Base-by-base conservation (phyloP, 2,797 vertebrate genomes). In the Cephalopachus bancanus region DNA sequence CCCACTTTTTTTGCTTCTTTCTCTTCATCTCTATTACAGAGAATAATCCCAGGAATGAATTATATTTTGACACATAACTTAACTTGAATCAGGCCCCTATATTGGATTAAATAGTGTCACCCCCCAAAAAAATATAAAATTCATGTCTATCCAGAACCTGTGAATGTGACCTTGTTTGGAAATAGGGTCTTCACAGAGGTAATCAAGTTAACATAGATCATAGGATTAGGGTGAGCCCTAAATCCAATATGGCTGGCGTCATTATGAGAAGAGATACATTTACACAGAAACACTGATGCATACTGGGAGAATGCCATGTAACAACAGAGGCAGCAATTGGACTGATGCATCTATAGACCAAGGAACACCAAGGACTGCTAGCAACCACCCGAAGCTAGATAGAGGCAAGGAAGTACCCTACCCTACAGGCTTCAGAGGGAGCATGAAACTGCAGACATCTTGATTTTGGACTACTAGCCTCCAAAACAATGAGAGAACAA, bases 251-350 rank as follows among this genome's bases (percentile, higher is more conserved):
- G 62, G 65, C 19, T 55, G 49, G 1, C 11, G 10, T 44, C 57
- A 69, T 26, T n/a, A 30, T 8, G 60, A 59, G 57, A 69, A 79
- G 20, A 74, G 22, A 44, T 17, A 89, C 57, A 44, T 65, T 78
- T 15, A 75, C 7, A 33, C 10, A 94, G 53, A 88, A 24, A 79
- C 53, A 85, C 2, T 5, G 3, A 81, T 2, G n/a, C 22, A 20
- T 11, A 37, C 0, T 9, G 10, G 26, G 60, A 75, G 4, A 67
- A 57, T 1, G 24, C 24, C 11, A n/a, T 0, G 10, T 19, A 3
- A 55, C 44, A 24, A 20, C 4, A 15, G 26, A 85, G 55, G 57
- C 69, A 33, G 79, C 57, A 57, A 30, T 0, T 33, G 19, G 33
- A 91, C 10, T 1, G 64, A 83, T 51, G 1, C 4, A 20, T 28